Base-by-base conservation (phyloP, 1,140 invertebrate species). In the Heliconius hermathena region DNA sequence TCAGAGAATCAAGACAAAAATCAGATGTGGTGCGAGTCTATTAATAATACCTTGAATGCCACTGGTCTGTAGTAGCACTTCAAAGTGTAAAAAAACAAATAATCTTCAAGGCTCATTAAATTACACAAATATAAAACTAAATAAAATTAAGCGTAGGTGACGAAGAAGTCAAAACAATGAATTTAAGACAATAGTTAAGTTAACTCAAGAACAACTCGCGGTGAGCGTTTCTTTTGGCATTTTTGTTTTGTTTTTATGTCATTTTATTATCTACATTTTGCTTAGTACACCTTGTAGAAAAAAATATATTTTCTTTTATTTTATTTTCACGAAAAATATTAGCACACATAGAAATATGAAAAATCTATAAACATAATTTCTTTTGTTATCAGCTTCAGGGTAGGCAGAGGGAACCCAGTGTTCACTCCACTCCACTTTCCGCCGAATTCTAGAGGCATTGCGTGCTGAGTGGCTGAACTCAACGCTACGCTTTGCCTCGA, bases 141-240 rank as follows among this genome's bases (percentile, higher is more conserved):
- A 57, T 38, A 54, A 71, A 71, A 46, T 57, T 22, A 46, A 76
- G 71, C 6, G 8, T 18, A 76, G 46, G 26, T 76, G 29, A 52
- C 70, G 70, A 77, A 77, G 76, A 41, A 52, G 76, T 54, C 71
- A 72, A 77, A 72, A 77, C 76, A 77, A 77, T 77, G 46, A 77
- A 77, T 54, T 36, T n/a, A 54, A 77, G 71, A 77, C 70, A 77
- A 77, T 73, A 54, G 57, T 54, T 4, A 22, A 36, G 33, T 29
- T 29, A 29, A 8, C 41, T 18, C 74, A 76, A 76, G 74, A 66
- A 76, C 74, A 60, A 11, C 54, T 76, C 29, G 74, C n/a, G 74
- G 74, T 76, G 74, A 20, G n/a, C 22, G 22, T 75, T 57, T 11
- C 54, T 57, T 57, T 57, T 22, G 20, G n/a, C n/a, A 57, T 57